Evolutionary conservation across 2,888 invertebrate genomes (phyloP), one percentile per base, ranked within the genome.

Genomic region (Idaea aversata): DNA sequence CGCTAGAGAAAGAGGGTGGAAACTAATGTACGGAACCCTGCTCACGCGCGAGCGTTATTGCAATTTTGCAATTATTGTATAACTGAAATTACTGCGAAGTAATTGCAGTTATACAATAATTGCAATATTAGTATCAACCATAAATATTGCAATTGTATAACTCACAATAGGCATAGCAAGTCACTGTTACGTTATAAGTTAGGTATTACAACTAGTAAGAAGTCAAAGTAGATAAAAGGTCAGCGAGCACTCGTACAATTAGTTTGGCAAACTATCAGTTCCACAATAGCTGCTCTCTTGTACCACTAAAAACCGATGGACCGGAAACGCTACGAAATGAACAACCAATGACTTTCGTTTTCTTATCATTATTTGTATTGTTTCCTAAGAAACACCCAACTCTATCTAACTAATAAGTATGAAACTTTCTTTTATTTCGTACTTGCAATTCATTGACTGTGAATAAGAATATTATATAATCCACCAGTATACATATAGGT

Each of bases 291-390:
- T 73, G 72, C 74, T 81, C 82, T 81, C 81, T 78, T 77, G 80
- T 78, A 78, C 76, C 83, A 81, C 85, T 83, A 82, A 85, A 85
- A 86, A 80, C 86, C 82, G 87, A 91, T 88, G 87, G 82, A 76
- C 83, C 81, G 86, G 85, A 89, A 88, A 87, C 84, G 77, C 74
- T 83, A 77, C 82, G 82, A 88, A 90, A 91, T 91, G 88, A 90
- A 87, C 89, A 85, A 81, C 82, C 84, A 78, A 90, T 90, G 90
- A 91, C 89, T 91, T 85, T 90, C 86, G 80, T 77, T 89, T 89
- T 87, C 83, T 82, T 82, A 80, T 85, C 83, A 87, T 87, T 86
- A 84, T 84, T 87, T 81, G 81, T 86, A 83, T 84, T 85, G 83
- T 82, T 81, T 76, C 79, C 78, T 78, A 75, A 77, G 82, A 85